Percentiles rank a stretch among this genome's conserved stretches.
Conservation (phyloP, 1,140 invertebrate genomes). For the Lasaia peninsularis region DNA sequence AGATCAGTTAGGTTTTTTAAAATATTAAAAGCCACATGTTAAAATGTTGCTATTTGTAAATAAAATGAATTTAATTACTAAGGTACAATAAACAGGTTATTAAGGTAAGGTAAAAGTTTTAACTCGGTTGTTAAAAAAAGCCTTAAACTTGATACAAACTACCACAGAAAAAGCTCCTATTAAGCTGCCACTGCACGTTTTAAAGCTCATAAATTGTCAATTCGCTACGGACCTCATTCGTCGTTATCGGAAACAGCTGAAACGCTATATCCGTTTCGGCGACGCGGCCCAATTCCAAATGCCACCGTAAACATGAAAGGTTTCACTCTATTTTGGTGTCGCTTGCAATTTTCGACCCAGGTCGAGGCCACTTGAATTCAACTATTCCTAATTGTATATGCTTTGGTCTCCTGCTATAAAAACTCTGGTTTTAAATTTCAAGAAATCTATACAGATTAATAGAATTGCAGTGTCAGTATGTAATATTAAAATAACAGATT, state of each 20-base stretch:
- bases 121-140: no score
- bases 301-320: not conserved
- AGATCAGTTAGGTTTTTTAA: no score
- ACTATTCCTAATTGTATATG: not conserved
- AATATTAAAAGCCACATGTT: no score
- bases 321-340: slow-evolving; percentile 1
- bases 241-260: not conserved
- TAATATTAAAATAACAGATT: no score
- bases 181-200: not conserved
- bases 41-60: no score
- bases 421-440: not conserved
- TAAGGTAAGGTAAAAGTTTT: no score
- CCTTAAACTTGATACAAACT: no score
- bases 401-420: not conserved
- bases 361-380: not conserved
- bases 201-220: not conserved
- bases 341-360: not conserved
- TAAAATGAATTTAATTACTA: no score
- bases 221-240: not conserved
- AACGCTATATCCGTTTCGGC: not conserved
- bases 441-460: no score
- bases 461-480: no score
- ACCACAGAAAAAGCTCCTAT: no score
- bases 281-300: not conserved
- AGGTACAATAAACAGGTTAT: no score